Base-by-base conservation (phyloP, 1,140 invertebrate genomes). In the Chlorops oryzae region DNA sequence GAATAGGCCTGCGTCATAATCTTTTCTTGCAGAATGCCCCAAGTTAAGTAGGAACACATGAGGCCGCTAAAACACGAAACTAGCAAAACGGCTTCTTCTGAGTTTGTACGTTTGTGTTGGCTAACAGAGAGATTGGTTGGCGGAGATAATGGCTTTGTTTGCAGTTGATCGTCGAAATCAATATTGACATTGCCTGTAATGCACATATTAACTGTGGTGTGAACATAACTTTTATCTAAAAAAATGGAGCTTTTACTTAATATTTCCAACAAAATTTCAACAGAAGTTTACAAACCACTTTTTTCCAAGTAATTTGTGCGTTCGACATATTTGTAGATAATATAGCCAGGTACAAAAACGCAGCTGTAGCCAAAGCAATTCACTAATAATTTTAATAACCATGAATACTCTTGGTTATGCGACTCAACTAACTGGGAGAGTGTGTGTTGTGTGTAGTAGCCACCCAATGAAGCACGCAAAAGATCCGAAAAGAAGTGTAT, bases 21-120 rank as follows among this genome's bases (percentile, higher is more conserved):
- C 77, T 92, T 92, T 74, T 95, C 90, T 74, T 97, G 95, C 40
- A 97, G 74, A 37, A 96, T 77, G 2, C 94, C 95, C 94, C 95
- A 98, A 24, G 88, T 87, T 17, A 98, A 76, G 69, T 95, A 97
- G 39, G 90, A 90, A 2, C 81, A 76, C 81, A 96, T 93, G 2
- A 98, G 77, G 2, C 93, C 93, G 32, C 81, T 65, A 65, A 96
- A 90, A 74, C 93, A 96, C 69, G 90, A 84, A 2, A 81, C 17
- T 2, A 93, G 68, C 23, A 83, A 68, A 34, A 82, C 54, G 5
- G 76, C 73, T 60, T 83, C 79, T 66, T 81, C 75, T 5, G 75
- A 65, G 58, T 73, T 70, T 27, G 77, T 78, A 20, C 75, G 63
- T 52, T 54, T 72, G 7, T 50, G 50, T 5, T 53, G 13, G 2